Evolutionary conservation across 2,113 vertebrate genomes (phyloP).

Genomic region (Poecile atricapillus): DNA sequence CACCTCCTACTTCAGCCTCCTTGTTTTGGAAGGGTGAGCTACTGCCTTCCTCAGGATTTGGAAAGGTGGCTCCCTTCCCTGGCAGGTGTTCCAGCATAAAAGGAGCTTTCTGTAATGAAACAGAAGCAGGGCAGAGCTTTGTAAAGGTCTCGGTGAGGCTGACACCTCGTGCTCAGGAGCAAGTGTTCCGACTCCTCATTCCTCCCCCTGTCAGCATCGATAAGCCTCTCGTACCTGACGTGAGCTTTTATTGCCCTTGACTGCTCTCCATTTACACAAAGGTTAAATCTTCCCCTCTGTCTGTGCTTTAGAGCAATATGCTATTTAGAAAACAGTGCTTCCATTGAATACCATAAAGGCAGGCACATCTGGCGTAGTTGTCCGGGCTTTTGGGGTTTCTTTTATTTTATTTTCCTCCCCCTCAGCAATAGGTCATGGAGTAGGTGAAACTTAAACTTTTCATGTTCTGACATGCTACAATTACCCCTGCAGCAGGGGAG

Average conservation of each 20-base stretch:
- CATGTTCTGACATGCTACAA: neutral
- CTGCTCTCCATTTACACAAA: constrained; percentile 53
- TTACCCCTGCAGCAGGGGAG: neutral
- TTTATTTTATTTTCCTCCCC: neutral
- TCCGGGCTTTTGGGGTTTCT: neutral
- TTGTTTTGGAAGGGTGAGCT: neutral
- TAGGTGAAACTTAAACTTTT: neutral
- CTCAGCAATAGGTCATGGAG: neutral
- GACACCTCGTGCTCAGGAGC: constrained; percentile 29
- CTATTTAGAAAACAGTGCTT: constrained; percentile 37
- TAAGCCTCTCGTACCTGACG: constrained; percentile 37
- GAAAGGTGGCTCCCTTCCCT: neutral
- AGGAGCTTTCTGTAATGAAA: neutral
- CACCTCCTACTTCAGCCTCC: neutral
- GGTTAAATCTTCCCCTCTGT: constrained; percentile 42
- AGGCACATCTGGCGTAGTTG: neutral
- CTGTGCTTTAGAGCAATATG: constrained; percentile 4
- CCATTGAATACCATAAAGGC: neutral
- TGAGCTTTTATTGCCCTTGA: constrained; percentile 52
- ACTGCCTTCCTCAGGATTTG: neutral
- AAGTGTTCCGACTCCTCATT: neutral
- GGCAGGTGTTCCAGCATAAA: neutral
- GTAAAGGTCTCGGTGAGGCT: neutral
- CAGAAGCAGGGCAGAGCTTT: neutral
- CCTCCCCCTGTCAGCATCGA: constrained; percentile 44